A percentile compares a stretch with the other conserved stretches of the same genome.
These are phyloP conservation scores for Rhinella marina DNA, from an alignment of 2,797 vertebrate genomes.

Conservation along the genomic window DNA sequence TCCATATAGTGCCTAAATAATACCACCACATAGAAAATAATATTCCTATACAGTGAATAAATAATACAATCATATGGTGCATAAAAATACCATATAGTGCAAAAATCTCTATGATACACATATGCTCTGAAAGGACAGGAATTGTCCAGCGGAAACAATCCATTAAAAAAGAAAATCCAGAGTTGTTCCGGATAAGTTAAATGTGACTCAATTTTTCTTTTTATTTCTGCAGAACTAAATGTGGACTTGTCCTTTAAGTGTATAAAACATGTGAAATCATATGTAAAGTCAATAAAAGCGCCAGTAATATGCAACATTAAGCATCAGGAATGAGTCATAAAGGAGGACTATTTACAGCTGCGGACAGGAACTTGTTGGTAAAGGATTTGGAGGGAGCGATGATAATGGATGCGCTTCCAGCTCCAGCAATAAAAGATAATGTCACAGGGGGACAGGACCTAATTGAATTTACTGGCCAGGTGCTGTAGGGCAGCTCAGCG, in stretches of 20 bases:
- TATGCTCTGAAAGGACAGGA: no score
- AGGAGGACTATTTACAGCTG: background rate
- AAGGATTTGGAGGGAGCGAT: slow-evolving; percentile 15
- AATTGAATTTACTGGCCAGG: slow-evolving; percentile 5
- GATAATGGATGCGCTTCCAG: slow-evolving; percentile 18
- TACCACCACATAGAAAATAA: no score
- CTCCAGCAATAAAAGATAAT: slow-evolving; percentile 35
- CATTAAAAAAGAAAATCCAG: no score
- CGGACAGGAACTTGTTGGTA: background rate
- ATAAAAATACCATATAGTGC: no score
- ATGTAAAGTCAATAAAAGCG: background rate
- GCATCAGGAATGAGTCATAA: background rate
- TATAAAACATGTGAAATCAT: background rate
- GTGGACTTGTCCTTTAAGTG: background rate
- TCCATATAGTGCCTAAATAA: no score
- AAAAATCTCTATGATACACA: no score
- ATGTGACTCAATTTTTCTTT: background rate
- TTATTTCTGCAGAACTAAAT: background rate
- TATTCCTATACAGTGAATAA: no score
- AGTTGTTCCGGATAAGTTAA: background rate
- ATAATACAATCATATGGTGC: no score
- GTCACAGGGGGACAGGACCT: slow-evolving; percentile 29
- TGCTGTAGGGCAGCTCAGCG: slow-evolving; percentile 15
- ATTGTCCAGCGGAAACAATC: no score
- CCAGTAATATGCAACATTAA: background rate